phyloP scores from a whole-genome alignment of 2,888 invertebrate genomes.

The Augiades crinisus region DNA sequence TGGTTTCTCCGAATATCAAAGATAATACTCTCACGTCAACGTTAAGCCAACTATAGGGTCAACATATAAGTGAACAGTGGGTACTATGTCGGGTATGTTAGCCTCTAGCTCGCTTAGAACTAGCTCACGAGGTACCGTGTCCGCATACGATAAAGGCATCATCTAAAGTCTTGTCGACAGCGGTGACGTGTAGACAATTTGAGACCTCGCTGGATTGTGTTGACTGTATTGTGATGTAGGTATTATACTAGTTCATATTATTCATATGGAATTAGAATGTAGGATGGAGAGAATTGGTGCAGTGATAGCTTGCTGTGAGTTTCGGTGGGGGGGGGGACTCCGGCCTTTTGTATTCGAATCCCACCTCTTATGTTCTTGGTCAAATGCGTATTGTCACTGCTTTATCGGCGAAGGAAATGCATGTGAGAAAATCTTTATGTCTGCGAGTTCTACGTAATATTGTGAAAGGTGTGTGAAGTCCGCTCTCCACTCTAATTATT shows the following conservation, averaged over 20 bases:
- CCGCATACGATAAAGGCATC: conserved; percentile 26
- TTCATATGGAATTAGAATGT: conserved; percentile 2
- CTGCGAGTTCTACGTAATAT: too few species aligned
- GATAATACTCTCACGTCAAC: not conserved
- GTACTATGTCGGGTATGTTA: not conserved
- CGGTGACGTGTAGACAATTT: conserved; percentile 24
- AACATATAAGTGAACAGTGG: not conserved
- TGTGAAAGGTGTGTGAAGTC: too few species aligned
- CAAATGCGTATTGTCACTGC: too few species aligned
- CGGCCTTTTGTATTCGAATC: too few species aligned
- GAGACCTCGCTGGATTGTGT: conserved; percentile 21
- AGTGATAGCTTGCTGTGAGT: too few species aligned
- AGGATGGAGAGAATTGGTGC: too few species aligned
- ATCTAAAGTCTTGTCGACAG: conserved; percentile 20
- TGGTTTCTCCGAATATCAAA: too few species aligned
- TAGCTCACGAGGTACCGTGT: conserved; percentile 20
- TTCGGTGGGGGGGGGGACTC: too few species aligned
- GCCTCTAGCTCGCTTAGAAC: not conserved
- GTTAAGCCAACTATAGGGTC: not conserved
- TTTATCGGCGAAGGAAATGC: too few species aligned
- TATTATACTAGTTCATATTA: not conserved
- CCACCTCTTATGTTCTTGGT: too few species aligned
- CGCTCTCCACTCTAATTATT: too few species aligned
- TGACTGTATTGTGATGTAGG: not conserved
- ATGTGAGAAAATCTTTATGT: too few species aligned